These are phyloP conservation scores for Streblospio benedicti DNA, from an alignment of 1,140 invertebrate genomes.

Conservation along the genomic window DNA sequence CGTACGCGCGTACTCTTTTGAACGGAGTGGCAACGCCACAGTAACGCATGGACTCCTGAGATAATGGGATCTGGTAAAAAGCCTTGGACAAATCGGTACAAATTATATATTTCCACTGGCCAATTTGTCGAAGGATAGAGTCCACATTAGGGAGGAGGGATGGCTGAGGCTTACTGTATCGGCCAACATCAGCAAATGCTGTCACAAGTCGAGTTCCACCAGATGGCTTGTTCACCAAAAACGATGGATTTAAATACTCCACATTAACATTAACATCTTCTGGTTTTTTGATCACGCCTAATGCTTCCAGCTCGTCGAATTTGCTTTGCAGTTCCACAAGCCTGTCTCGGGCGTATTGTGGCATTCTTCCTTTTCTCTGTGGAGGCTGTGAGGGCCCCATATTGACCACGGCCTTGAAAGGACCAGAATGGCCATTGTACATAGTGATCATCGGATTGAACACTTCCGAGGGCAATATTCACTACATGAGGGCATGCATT, in stretches of 20 bases:
- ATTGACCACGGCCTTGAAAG: constrained; percentile 21
- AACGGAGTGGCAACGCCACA: constrained; percentile 18
- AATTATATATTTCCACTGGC: too few species aligned
- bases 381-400: constrained; percentile 25
- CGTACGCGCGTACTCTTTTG: constrained; percentile 17
- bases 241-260: constrained; percentile 15
- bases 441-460: neutral
- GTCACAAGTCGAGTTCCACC: constrained; percentile 18
- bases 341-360: constrained; percentile 5
- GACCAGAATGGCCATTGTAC: constrained; percentile 9
- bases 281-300: neutral
- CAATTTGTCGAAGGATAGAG: too few species aligned
- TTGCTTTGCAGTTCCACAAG: constrained; percentile 13
- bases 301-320: constrained; percentile 15
- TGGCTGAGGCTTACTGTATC: constrained; percentile 17
- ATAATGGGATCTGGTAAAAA: constrained; percentile 13
- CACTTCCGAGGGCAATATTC: too few species aligned
- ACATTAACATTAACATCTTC: constrained; percentile 8
- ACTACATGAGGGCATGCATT: too few species aligned
- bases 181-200: constrained; percentile 19
- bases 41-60: constrained; percentile 17
- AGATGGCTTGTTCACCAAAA: constrained; percentile 15
- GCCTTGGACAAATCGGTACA: constrained; percentile 9
- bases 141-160: constrained; percentile 21
- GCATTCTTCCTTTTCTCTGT: constrained; percentile 20